A percentile compares a stretch with the other conserved stretches of the same genome.
phyloP scores from a whole-genome alignment of 2,888 invertebrate species.

The Blastobasis adustella region DNA sequence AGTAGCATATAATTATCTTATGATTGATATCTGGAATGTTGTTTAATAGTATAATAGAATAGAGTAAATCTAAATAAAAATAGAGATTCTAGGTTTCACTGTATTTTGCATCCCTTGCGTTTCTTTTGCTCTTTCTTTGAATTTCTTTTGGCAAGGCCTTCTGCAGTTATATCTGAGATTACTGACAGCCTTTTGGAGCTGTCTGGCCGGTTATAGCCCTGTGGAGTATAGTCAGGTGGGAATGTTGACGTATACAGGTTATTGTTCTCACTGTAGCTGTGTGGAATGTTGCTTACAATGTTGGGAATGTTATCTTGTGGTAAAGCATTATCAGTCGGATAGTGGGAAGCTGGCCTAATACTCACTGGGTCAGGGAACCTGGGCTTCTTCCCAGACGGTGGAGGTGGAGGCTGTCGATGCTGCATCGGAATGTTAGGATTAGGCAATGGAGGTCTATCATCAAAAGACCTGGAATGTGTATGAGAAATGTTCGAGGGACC shows the following conservation, averaged over 20 bases:
- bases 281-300: conserved; percentile 48
- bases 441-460: conserved; percentile 30
- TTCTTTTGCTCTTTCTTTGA: conserved; percentile 61
- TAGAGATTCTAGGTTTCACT: conserved; percentile 25
- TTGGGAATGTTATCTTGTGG: conserved; percentile 28
- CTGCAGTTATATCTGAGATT: conserved; percentile 64
- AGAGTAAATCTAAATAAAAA: too few species aligned
- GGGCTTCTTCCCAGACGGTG: conserved; percentile 56
- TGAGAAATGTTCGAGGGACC: conserved; percentile 39
- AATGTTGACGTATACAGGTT: conserved; percentile 57
- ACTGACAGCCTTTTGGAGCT: conserved; percentile 57
- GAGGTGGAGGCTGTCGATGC: conserved; percentile 59
- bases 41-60: too few species aligned
- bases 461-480: conserved; percentile 42
- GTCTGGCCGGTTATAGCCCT: conserved; percentile 32
- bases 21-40: too few species aligned
- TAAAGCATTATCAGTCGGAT: conserved; percentile 44
- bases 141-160: conserved; percentile 60
- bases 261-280: conserved; percentile 63
- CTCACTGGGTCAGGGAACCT: conserved; percentile 65
- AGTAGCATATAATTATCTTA: too few species aligned
- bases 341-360: conserved; percentile 64
- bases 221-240: conserved; percentile 35
- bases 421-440: conserved; percentile 31
- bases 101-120: conserved; percentile 63